Evolutionary conservation across 64 coral and sea anemone genomes (phyloP).

Genomic region (Montipora cactus): DNA sequence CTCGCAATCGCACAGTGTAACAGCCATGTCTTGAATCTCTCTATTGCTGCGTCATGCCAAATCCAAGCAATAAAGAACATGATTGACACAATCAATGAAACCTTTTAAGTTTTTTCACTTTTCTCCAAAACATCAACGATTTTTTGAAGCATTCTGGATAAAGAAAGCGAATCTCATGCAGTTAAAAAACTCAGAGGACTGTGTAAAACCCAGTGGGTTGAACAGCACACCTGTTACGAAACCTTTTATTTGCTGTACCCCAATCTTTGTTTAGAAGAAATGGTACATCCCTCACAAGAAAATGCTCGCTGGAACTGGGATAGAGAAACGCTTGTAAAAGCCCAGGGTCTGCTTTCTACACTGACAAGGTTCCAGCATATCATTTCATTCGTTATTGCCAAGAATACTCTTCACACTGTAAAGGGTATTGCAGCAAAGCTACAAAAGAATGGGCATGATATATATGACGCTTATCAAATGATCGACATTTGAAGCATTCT

Average conservation of each 20-base stretch:
- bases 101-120: constrained; percentile 57
- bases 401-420: constrained; percentile 25
- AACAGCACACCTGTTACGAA: constrained; percentile 17
- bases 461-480: background rate
- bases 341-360: too few relatives aligned
- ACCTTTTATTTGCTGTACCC: constrained; percentile 11
- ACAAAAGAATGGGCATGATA: constrained; percentile 10
- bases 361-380: background rate
- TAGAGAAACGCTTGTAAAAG: constrained; percentile 6
- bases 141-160: constrained; percentile 55
- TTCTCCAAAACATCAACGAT: constrained; percentile 62
- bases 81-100: constrained; percentile 56
- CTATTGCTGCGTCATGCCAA: constrained; percentile 52
- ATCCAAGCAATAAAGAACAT: constrained; percentile 54
- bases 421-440: constrained; percentile 12
- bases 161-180: constrained; percentile 12
- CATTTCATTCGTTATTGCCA: constrained; percentile 12
- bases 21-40: background rate
- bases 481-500: background rate
- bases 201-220: background rate
- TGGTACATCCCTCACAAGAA: constrained; percentile 11
- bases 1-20: too few relatives aligned
- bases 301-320: constrained; percentile 26
- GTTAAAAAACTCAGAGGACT: background rate
- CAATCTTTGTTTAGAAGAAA: constrained; percentile 8